A percentile compares a stretch with the other conserved stretches of the same genome.
These are phyloP conservation scores for Malacoctenus gilli DNA, from an alignment of 2,797 vertebrate species.

Conservation along the genomic window DNA sequence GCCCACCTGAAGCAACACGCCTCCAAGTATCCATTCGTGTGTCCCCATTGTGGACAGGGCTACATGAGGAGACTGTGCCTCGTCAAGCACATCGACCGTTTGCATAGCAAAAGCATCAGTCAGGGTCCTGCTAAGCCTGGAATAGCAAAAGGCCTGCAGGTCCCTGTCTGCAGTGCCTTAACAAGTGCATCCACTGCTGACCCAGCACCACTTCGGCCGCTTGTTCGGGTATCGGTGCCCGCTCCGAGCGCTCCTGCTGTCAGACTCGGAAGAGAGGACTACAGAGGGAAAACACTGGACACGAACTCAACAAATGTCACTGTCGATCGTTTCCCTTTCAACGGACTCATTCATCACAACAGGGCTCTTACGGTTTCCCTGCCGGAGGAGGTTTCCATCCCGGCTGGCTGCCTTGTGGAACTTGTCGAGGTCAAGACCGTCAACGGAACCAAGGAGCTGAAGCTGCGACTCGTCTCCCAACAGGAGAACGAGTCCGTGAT, in stretches of 20 bases:
- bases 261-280: conserved; percentile 52
- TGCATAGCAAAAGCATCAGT: conserved; percentile 78
- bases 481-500: conserved; percentile 66
- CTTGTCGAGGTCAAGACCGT: conserved; percentile 92
- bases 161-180: conserved; percentile 63
- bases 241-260: conserved; percentile 29
- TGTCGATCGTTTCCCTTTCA: conserved; percentile 83
- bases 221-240: conserved; percentile 58
- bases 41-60: conserved; percentile 91
- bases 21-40: conserved; percentile 87
- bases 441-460: conserved; percentile 89
- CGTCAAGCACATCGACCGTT: conserved; percentile 89
- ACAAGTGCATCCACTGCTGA: conserved; percentile 46
- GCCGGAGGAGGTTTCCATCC: conserved; percentile 89
- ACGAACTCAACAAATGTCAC: conserved; percentile 32
- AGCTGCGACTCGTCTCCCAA: conserved; percentile 85
- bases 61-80: conserved; percentile 91
- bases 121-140: conserved; percentile 53
- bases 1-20: conserved; percentile 90
- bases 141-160: conserved; percentile 31
- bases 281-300: conserved; percentile 54
- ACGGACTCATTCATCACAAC: conserved; percentile 85
- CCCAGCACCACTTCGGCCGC: conserved; percentile 28
- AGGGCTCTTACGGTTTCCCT: conserved; percentile 90
- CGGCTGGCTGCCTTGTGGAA: conserved; percentile 92